Percentiles rank a stretch among this genome's conserved stretches.
Conservation (phyloP, 2,888 invertebrate species). For the Odontocolon sp. region DNA sequence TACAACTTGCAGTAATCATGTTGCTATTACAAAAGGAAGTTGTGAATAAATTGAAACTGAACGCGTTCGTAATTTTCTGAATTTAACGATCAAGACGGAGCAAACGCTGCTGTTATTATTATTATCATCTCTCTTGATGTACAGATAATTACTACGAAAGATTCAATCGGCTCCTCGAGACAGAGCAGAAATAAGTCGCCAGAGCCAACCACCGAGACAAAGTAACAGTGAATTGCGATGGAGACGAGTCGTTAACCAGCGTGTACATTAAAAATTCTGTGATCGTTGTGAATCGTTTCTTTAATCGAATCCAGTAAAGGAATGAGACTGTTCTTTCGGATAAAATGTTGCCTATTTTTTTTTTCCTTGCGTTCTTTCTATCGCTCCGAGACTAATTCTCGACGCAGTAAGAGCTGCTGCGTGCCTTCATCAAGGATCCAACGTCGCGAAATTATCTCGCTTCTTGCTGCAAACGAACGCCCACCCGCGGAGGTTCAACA, state of each 20-base stretch:
- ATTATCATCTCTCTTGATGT: background rate
- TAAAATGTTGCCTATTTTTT: no score
- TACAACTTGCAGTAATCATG: no score
- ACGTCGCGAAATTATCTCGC: no score
- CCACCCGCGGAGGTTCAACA: no score
- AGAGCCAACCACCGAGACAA: background rate
- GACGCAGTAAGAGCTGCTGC: no score
- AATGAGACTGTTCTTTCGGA: no score
- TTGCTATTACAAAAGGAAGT: background rate
- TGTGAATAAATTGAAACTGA: background rate
- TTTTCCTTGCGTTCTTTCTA: no score
- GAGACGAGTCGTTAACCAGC: background rate
- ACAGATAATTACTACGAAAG: conserved; percentile 7
- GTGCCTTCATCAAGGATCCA: no score
- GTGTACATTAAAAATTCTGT: background rate
- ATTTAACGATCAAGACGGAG: background rate
- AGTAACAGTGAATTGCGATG: background rate
- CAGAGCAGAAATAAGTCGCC: background rate
- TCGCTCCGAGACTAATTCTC: no score
- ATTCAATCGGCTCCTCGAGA: conserved; percentile 13
- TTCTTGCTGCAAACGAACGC: no score
- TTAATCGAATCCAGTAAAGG: no score
- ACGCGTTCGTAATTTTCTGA: background rate
- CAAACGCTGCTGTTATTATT: background rate
- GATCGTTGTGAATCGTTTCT: no score